Base-by-base conservation (phyloP, 2,888 invertebrate species). In the Odontomyia ornata region DNA sequence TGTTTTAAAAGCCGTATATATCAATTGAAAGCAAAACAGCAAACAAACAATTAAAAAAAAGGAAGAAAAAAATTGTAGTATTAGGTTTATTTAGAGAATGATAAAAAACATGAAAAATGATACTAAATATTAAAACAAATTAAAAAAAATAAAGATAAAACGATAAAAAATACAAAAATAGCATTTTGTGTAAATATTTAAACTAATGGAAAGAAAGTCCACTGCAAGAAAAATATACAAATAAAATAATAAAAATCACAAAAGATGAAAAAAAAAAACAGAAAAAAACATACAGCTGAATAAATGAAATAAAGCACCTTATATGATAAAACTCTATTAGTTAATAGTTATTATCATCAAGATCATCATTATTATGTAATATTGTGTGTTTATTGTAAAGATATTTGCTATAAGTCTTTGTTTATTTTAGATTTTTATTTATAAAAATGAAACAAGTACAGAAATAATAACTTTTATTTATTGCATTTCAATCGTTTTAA, bases 1-100 rank as follows among this genome's bases (percentile, higher is more conserved):
- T 76, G 76, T 78, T 76, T 76, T 78, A 76, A 76, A 77, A 77
- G 75, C 75, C 76, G 52, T 76, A 69, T 36, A 36, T 56, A 76
- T 56, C 65, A 47, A 76, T 76, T 65, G 46, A 60, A 43, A 62
- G 36, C 21, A 76, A 67, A 30, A 65, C 27, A 52, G 13, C 25
- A 76, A 52, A 52, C 2, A 76, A 56, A 65, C 30, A 23, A 52
- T 21, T 18, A 28, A 52, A 65, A 76, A 52, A 23, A 9, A 67
- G 23, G 21, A 76, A 65, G n/a, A 52, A 47, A 65, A 76, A 27
- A 23, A 47, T 30, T 36, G 15, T 75, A 75, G 75, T 18, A n/a
- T 67, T 56, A 65, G 67, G 36, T 67, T 76, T 76, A 76, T 56
- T 30, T 67, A 76, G 36, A 36, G 36, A 36, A 36, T 36, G 36